A percentile compares a stretch with the other conserved stretches of the same genome.
These are phyloP conservation scores for Petrosia ficiformis DNA, from an alignment of 37 sponge, comb jelly and placozoan genomes.

Conservation along the genomic window DNA sequence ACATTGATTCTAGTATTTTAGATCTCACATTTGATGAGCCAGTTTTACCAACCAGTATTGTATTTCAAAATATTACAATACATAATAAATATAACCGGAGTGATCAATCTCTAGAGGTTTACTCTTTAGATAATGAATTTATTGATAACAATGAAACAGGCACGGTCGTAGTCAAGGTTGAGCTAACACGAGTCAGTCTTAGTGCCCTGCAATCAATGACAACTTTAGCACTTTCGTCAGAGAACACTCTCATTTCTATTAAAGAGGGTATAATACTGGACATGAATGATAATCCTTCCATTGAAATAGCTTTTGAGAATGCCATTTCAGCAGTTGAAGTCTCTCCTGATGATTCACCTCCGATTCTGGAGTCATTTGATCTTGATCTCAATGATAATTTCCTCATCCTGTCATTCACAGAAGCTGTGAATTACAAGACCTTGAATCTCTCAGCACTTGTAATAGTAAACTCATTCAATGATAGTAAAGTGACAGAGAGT, in stretches of 20 bases:
- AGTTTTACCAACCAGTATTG: slow-evolving; percentile 56
- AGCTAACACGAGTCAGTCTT: slow-evolving; percentile 38
- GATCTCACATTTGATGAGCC: slow-evolving; percentile 76
- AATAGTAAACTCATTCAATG: slow-evolving; percentile 26
- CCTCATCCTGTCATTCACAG: slow-evolving; percentile 73
- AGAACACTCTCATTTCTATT: slow-evolving; percentile 46
- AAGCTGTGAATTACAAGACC: slow-evolving; percentile 63
- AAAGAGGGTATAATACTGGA: slow-evolving; percentile 58
- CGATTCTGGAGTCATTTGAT: slow-evolving; percentile 65
- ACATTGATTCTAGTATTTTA: slow-evolving; percentile 55
- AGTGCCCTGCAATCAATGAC: slow-evolving; percentile 67
- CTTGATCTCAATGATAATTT: slow-evolving; percentile 75
- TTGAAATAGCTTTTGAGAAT: slow-evolving; percentile 9
- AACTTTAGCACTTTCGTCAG: slow-evolving; percentile 38
- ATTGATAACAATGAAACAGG: slow-evolving; percentile 37
- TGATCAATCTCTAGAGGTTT: neutral
- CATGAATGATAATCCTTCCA: slow-evolving; percentile 57
- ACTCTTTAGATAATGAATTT: slow-evolving; percentile 21
- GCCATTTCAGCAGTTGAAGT: slow-evolving; percentile 40
- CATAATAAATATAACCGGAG: slow-evolving; percentile 35
- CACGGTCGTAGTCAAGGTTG: slow-evolving; percentile 12
- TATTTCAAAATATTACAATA: slow-evolving; percentile 39
- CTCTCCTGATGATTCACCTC: slow-evolving; percentile 37
- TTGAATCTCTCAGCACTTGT: slow-evolving; percentile 49
- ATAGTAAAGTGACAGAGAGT: neutral